phyloP scores from a whole-genome alignment of 1,140 invertebrate genomes.

The Portunus trituberculatus region DNA sequence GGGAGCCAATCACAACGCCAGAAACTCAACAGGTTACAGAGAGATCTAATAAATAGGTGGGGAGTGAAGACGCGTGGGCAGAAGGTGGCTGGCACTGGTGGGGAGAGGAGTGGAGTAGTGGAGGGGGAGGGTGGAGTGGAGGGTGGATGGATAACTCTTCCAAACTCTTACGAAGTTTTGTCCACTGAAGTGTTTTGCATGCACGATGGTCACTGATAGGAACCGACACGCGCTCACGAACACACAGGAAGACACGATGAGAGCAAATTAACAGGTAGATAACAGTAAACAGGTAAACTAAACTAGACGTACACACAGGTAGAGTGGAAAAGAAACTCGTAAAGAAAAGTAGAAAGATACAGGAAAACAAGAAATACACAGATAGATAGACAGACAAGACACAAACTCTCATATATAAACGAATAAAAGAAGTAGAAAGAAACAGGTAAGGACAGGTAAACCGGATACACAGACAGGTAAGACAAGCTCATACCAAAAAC shows the following conservation, averaged over 20 bases:
- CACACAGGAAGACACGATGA: too few relatives aligned
- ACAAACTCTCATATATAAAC: too few relatives aligned
- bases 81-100: neutral
- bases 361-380: neutral
- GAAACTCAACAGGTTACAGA: neutral
- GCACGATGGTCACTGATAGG: neutral
- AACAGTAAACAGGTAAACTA: too few relatives aligned
- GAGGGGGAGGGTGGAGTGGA: neutral
- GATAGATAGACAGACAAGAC: neutral
- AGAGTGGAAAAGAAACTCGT: too few relatives aligned
- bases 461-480: too few relatives aligned
- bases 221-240: too few relatives aligned
- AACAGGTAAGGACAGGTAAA: too few relatives aligned
- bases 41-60: constrained; percentile 22
- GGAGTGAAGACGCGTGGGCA: constrained; percentile 5
- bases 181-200: neutral
- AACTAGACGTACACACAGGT: too few relatives aligned
- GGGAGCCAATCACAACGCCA: neutral
- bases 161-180: neutral
- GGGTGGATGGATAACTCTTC: neutral
- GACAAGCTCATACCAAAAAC: too few relatives aligned
- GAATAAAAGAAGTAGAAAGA: too few relatives aligned
- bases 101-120: neutral
- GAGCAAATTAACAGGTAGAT: too few relatives aligned
- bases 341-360: too few relatives aligned